Evolutionary conservation across 2,797 vertebrate genomes (phyloP).

Genomic region (Pelochelys cantorii): DNA sequence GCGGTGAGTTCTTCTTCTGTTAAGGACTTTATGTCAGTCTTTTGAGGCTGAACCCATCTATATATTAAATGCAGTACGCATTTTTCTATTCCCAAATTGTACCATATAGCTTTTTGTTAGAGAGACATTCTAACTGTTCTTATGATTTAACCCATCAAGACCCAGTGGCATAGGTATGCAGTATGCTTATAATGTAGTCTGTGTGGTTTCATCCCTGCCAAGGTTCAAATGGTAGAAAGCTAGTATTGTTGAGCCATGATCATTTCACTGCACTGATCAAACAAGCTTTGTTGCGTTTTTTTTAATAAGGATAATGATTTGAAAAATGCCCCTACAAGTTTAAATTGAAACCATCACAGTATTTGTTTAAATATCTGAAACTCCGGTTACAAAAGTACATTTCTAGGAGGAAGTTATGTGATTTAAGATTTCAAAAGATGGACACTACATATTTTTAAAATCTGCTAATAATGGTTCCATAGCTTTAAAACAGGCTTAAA

Average conservation of each 20-base stretch:
- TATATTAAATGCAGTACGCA: neutral
- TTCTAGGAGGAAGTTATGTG: neutral
- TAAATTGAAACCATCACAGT: neutral
- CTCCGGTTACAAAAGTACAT: neutral
- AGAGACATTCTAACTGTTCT: neutral
- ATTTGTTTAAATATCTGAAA: neutral
- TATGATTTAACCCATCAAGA: neutral
- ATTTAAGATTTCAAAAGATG: neutral
- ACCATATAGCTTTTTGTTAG: neutral
- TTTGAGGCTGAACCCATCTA: neutral
- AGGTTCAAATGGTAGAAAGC: accelerated
- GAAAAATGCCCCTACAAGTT: neutral
- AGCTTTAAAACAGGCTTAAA: neutral
- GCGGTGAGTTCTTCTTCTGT: slow-evolving; percentile 86
- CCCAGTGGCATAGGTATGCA: neutral
- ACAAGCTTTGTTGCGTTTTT: neutral
- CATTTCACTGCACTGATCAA: neutral
- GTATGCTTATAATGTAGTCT: neutral
- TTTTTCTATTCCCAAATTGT: neutral
- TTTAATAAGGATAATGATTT: accelerated
- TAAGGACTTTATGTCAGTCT: neutral
- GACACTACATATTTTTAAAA: neutral
- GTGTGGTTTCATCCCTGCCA: accelerated
- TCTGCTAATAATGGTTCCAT: neutral
- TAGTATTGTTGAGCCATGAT: neutral